Evolutionary conservation across 2,113 vertebrate species (phyloP).

Genomic region (Gymnocephalus cernua): DNA sequence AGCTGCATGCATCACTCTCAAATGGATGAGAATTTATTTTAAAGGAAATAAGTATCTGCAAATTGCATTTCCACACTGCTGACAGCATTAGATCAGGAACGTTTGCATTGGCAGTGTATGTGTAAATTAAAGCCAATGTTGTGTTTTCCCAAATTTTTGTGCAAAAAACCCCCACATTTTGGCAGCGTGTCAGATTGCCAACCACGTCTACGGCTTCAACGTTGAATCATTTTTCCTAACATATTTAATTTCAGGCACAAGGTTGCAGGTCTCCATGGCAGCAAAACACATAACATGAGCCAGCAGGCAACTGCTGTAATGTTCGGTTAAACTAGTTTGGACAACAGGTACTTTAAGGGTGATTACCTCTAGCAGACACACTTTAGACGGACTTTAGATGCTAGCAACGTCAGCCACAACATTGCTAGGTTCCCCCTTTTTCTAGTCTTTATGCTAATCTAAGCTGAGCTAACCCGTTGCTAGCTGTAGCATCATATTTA

Average conservation of each 20-base stretch:
- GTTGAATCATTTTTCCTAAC: background rate
- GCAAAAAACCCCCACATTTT: background rate
- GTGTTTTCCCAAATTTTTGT: background rate
- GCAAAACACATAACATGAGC: slow-evolving; percentile 21
- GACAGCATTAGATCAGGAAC: background rate
- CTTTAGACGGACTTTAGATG: background rate
- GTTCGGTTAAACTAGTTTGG: slow-evolving; percentile 38
- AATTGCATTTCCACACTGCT: background rate
- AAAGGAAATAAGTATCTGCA: background rate
- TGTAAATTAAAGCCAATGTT: slow-evolving; percentile 2
- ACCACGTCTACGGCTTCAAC: background rate
- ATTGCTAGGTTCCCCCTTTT: background rate
- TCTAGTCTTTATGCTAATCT: background rate
- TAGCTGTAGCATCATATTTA: background rate
- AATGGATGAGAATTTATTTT: background rate
- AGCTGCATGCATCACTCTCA: background rate
- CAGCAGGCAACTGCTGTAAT: slow-evolving; percentile 12
- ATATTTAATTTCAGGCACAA: slow-evolving; percentile 13
- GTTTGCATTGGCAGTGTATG: background rate
- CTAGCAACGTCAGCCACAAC: no score
- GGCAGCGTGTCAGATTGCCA: background rate
- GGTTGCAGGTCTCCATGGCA: background rate
- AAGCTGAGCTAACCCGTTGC: background rate
- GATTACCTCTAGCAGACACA: slow-evolving; percentile 22
- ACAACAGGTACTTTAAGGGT: slow-evolving; percentile 7